Evolutionary conservation across 2,888 invertebrate species (phyloP).

Genomic region (Hypena proboscidalis): DNA sequence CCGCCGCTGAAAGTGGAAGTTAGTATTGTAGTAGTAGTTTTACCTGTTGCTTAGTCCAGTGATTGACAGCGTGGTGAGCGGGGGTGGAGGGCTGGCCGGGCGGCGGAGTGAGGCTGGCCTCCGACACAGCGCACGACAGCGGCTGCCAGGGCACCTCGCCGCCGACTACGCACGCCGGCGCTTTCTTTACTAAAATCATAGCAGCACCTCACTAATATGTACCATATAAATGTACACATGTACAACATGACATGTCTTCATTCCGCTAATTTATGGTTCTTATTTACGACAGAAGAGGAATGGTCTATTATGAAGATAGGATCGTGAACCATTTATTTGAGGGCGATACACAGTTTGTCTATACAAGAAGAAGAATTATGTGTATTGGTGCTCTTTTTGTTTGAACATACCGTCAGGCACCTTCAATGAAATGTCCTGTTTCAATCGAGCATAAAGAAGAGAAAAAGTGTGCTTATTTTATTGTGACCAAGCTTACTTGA

Average conservation of each 20-base stretch:
- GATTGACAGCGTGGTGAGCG: conserved; percentile 68
- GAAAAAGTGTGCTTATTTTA: too few species aligned
- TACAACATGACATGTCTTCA: neutral
- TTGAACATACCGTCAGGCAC: too few species aligned
- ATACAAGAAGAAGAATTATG: too few species aligned
- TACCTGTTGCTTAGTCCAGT: conserved; percentile 90
- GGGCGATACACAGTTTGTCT: too few species aligned
- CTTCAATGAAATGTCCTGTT: too few species aligned
- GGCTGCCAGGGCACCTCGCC: conserved; percentile 85
- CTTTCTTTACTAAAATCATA: conserved; percentile 83
- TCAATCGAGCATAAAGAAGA: too few species aligned
- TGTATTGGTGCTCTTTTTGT: too few species aligned
- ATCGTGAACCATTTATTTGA: too few species aligned
- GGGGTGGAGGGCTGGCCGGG: conserved; percentile 68
- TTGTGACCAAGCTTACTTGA: too few species aligned
- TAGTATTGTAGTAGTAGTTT: neutral
- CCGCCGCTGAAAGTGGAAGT: too few species aligned
- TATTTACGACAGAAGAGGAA: neutral
- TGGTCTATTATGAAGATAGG: too few species aligned
- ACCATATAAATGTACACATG: neutral
- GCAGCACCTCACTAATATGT: conserved; percentile 17
- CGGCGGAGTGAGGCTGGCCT: conserved; percentile 75
- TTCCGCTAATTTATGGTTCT: neutral
- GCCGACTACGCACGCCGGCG: conserved; percentile 83
- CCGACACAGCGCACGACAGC: conserved; percentile 77